These are phyloP conservation scores for Candoia aspera DNA, from an alignment of 2,113 vertebrate species.

Conservation along the genomic window DNA sequence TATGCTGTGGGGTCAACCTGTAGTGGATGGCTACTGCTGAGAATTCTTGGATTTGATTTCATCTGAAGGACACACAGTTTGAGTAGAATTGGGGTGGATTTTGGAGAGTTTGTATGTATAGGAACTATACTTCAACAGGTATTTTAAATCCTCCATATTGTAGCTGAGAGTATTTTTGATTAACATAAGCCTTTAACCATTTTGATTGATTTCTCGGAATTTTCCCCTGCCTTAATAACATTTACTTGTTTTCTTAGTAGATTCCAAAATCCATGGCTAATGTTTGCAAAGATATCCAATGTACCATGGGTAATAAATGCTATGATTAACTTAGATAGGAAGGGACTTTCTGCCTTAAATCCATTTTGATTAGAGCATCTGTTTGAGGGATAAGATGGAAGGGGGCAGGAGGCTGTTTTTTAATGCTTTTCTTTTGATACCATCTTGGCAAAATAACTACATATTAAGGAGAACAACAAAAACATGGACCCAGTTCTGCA, in stretches of 20 bases:
- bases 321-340: background rate
- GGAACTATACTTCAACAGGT: background rate
- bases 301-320: conserved; percentile 31
- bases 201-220: conserved; percentile 46
- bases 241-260: conserved; percentile 23
- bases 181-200: background rate
- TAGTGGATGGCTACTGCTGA: background rate
- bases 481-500: conserved; percentile 32
- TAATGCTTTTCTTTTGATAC: conserved; percentile 17
- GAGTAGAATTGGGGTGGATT: background rate
- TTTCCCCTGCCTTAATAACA: conserved; percentile 33
- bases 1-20: background rate
- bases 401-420: conserved; percentile 1
- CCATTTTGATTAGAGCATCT: conserved; percentile 20
- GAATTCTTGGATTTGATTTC: background rate
- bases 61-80: background rate
- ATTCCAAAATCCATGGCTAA: conserved; percentile 16
- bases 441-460: conserved; percentile 45
- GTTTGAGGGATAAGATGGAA: background rate
- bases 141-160: background rate
- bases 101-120: background rate
- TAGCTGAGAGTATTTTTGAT: background rate
- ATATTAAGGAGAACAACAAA: conserved; percentile 43
- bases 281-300: conserved; percentile 25
- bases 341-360: conserved; percentile 14